Evolutionary conservation across 2,113 vertebrate genomes (phyloP).

Genomic region (Nansenia antarctica): DNA sequence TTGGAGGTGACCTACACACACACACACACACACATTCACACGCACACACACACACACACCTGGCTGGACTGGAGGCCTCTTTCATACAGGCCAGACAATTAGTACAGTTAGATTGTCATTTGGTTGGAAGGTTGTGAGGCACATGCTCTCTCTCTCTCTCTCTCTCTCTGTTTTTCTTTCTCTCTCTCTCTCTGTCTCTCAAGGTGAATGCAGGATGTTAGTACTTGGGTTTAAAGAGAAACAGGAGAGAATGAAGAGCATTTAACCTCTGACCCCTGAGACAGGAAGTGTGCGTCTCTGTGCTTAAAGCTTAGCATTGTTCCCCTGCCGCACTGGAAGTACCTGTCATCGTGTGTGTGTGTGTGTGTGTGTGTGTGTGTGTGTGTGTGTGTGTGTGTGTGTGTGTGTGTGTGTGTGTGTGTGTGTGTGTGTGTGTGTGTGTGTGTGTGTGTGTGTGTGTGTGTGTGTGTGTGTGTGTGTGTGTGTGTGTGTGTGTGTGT

Average conservation of each 20-base stretch:
- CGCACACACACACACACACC: not conserved
- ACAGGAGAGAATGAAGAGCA: conserved; percentile 49
- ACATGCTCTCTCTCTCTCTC: conserved; percentile 21
- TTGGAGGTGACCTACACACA: not conserved
- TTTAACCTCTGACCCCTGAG: conserved; percentile 69
- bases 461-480: not conserved
- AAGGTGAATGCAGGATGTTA: not conserved
- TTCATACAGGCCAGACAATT: not conserved
- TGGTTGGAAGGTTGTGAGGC: not conserved
- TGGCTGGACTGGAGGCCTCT: not conserved
- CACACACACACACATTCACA: too few relatives aligned
- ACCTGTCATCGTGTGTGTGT: conserved; percentile 56
- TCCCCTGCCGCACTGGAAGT: conserved; percentile 63
- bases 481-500: not conserved
- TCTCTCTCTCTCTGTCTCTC: not conserved
- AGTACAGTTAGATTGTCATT: not conserved
- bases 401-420: conserved; percentile 2
- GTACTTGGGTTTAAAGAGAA: conserved; percentile 18
- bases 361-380: conserved; percentile 10
- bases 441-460: conserved; percentile 4
- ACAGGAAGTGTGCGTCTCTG: conserved; percentile 62
- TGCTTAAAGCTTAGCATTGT: conserved; percentile 57
- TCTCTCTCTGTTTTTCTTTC: conserved; percentile 23
- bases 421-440: conserved; percentile 6
- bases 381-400: not conserved